These are phyloP conservation scores for Hofmannophila pseudospretella DNA, from an alignment of 2,888 invertebrate genomes.

Conservation along the genomic window DNA sequence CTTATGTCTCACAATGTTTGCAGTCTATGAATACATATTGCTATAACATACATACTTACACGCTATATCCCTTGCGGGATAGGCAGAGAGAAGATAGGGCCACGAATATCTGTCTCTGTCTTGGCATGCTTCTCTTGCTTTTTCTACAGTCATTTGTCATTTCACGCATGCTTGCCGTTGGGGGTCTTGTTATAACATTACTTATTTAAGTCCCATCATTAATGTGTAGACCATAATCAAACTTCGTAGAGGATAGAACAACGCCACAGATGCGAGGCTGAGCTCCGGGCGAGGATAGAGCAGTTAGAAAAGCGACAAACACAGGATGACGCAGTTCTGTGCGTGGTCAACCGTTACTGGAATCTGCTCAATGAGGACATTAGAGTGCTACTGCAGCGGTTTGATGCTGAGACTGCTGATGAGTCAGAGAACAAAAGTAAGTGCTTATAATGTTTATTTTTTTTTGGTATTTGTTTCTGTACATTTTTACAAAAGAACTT, in stretches of 20 bases:
- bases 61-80: too few species aligned
- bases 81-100: too few species aligned
- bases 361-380: conserved; percentile 98
- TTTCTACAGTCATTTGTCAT: too few species aligned
- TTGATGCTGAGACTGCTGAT: conserved; percentile 98
- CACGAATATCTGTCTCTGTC: too few species aligned
- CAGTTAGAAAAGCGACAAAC: conserved; percentile 96
- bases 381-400: conserved; percentile 93
- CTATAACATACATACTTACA: too few species aligned
- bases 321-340: conserved; percentile 97
- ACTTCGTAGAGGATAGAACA: conserved; percentile 93
- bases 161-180: too few species aligned
- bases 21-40: too few species aligned
- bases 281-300: conserved; percentile 93
- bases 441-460: conserved; percentile 16
- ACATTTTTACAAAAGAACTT: not conserved
- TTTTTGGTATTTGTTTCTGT: not conserved
- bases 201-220: too few species aligned
- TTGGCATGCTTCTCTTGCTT: too few species aligned
- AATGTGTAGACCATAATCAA: too few species aligned
- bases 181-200: too few species aligned
- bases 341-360: conserved; percentile 98
- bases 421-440: conserved; percentile 96
- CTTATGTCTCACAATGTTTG: too few species aligned
- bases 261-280: conserved; percentile 91